These are phyloP conservation scores for Alexandromys oeconomus DNA, from an alignment of 2,797 vertebrate species.

Conservation along the genomic window DNA sequence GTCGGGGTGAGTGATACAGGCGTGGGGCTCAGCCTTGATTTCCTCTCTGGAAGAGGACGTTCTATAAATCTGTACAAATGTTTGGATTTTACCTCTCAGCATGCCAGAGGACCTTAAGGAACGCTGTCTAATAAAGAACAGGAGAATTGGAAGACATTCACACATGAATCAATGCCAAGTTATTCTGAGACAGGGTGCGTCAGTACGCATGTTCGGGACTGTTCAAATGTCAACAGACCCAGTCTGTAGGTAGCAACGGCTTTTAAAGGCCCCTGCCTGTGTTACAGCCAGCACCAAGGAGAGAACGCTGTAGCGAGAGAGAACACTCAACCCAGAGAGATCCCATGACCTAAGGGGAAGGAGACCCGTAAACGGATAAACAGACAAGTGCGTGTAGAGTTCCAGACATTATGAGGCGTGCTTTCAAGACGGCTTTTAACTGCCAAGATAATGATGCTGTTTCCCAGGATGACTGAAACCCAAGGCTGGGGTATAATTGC, in stretches of 20 bases:
- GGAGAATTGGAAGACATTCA: constrained; percentile 25
- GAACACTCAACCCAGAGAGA: not conserved
- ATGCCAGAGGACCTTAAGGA: not conserved
- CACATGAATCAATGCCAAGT: constrained; percentile 55
- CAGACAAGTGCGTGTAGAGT: not conserved
- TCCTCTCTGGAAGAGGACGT: constrained; percentile 57
- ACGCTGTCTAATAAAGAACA: constrained; percentile 53
- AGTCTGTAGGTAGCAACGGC: not conserved
- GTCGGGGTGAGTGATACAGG: not conserved
- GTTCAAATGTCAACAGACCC: constrained; percentile 20
- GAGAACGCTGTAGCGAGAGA: not conserved
- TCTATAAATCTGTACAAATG: constrained; percentile 51
- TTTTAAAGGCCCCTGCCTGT: not conserved
- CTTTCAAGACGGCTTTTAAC: constrained; percentile 51
- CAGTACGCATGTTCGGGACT: not conserved
- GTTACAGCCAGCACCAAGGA: not conserved
- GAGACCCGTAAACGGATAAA: not conserved
- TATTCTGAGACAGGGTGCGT: not conserved
- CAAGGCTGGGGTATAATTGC: constrained; percentile 49
- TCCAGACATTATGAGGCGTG: not conserved
- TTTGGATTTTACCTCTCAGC: constrained; percentile 50
- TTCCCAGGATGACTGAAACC: constrained; percentile 51
- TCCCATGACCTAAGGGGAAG: not conserved
- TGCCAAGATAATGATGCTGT: constrained; percentile 27
- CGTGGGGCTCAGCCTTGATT: constrained; percentile 25